Base-by-base conservation (phyloP, 2,888 invertebrate genomes). In the Glyphotaelius pellucidus region DNA sequence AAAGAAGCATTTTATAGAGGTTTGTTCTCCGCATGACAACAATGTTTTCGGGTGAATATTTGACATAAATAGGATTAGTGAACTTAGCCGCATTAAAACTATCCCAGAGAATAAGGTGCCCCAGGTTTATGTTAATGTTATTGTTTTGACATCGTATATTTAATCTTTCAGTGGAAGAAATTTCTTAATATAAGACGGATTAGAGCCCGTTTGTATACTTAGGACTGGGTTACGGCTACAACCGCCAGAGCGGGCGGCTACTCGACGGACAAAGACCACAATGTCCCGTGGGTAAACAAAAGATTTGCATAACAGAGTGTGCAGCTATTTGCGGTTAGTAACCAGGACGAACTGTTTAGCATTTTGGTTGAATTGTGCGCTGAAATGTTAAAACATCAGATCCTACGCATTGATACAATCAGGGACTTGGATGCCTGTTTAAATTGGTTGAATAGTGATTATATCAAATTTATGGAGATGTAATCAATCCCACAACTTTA, bases 241-340 rank as follows among this genome's bases (percentile, higher is more conserved):
- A 32, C 15, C 81, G 32, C 30, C 15, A 14, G 32, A 32, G 31
- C 19, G 32, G 81, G 19, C 81, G 32, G 32, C 15, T 30, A 31
- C 31, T 32, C 31, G 31, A 81, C 15, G 67, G 67, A 67, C 67
- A 67, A 67, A 67, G 67, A 67, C 67, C 30, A 86, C 86, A 86
- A 86, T n/a, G 42, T 86, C 42, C 42, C 35, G 32, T 31, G 42
- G 32, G 86, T 42, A 86, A 35, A 86, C 86, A 86, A 86, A 86
- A 86, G 86, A 86, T 86, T 86, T 86, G 86, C 86, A 86, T 86
- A 86, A 86, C 35, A 35, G 42, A 86, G 86, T 38, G 42, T 35
- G 42, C 86, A 35, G 81, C 81, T 32, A 81, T 81, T 81, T 32
- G 81, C 81, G 81, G 30, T 67, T 67, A 67, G 67, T 67, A 67